Evolutionary conservation across 2,888 invertebrate genomes (phyloP), one percentile per base, ranked within the genome.

Genomic region (Sceliomorpha sp.): DNA sequence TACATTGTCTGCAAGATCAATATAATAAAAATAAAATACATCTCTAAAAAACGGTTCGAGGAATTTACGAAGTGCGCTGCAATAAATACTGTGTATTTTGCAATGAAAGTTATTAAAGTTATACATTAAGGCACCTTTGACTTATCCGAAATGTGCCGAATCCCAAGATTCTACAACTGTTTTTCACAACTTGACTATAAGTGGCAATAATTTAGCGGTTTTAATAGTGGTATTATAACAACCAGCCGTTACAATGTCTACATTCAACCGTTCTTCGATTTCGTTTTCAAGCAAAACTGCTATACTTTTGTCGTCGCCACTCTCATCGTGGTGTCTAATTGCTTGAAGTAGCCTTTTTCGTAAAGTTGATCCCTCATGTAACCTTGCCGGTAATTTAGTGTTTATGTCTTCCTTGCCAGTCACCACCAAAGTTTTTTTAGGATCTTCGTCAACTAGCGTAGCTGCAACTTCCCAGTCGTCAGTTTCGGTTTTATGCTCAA

Each of bases 121-220:
- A n/a, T n/a, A n/a, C n/a, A n/a, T n/a, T n/a, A n/a, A n/a, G n/a
- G n/a, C n/a, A n/a, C n/a, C n/a, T n/a, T n/a, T n/a, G n/a, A n/a
- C n/a, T 74, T 73, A 81, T 66, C 79, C 81, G 67, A 82, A 88
- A 26, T 86, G 83, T 2, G 84, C 75, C 0, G 87, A 83, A 31
- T 88, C 87, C 5, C 85, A 66, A 0, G 86, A 85, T 26, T 88
- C 87, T 0, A 86, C 81, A 6, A 87, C 82, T 0, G 87, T 80
- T 64, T 87, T 88, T 1, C 88, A 62, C 10, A 88, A 59, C 48
- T 86, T 86, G 0, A 86, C 86, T 55, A 88, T 79, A n/a, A 88
- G 44, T 1, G 84, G 82, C 7, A 88, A 64, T 63, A 88, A 80
- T 31, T 82, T 79, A 4, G 79, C 73, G 1, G 74, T 81, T 20